These are phyloP conservation scores for Tetragonula clypearis DNA, from an alignment of 1,140 invertebrate genomes.

Conservation along the genomic window DNA sequence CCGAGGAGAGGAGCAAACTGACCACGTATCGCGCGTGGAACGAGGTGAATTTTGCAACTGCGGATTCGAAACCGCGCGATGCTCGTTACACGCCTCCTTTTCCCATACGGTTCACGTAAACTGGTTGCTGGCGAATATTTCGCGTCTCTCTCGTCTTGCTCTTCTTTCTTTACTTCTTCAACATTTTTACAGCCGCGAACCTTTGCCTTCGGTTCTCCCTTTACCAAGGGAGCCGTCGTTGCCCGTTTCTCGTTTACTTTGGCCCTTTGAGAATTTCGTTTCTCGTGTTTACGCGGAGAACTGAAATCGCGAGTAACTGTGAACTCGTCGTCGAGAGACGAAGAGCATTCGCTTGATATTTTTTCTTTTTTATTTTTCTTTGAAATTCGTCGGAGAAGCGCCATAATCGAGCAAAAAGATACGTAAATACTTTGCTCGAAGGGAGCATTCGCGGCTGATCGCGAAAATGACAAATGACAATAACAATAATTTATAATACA, in stretches of 20 bases:
- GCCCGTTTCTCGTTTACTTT: background rate
- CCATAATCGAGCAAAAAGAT: no score
- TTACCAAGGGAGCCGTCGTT: no score
- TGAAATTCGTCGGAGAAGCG: no score
- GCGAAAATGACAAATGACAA: no score
- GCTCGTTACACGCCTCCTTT: conserved; percentile 42
- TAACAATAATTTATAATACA: no score
- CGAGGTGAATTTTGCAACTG: background rate
- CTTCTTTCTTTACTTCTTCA: background rate
- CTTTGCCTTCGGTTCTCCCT: background rate
- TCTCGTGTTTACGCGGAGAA: no score
- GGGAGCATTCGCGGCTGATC: no score
- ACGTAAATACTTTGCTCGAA: no score
- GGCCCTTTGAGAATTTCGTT: background rate
- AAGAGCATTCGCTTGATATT: no score
- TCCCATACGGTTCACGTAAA: conserved; percentile 60
- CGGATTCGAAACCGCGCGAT: background rate
- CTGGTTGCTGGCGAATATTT: conserved; percentile 63
- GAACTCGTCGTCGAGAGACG: no score
- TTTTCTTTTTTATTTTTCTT: no score
- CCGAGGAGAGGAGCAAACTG: background rate
- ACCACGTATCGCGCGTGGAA: background rate
- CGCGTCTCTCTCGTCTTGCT: conserved; percentile 12
- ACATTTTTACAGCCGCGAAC: background rate
- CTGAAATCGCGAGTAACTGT: no score